Evolutionary conservation across 2,888 invertebrate genomes (phyloP), one percentile per base, ranked within the genome.

Genomic region (Oscheius myriophilus): DNA sequence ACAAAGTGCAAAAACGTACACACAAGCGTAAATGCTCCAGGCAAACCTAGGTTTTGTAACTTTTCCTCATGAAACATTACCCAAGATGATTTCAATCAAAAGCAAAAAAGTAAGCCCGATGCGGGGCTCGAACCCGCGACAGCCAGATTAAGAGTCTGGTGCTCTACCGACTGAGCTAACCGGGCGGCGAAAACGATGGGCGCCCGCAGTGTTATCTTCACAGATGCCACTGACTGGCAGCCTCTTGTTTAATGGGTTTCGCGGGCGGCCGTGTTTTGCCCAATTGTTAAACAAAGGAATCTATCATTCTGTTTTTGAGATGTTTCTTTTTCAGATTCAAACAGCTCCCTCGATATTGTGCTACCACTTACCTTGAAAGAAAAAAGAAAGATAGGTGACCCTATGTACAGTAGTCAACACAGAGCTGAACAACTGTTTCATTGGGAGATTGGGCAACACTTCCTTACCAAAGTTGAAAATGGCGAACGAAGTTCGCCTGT

Each of bases 111-210:
- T 75, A 68, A 80, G 81, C 80, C 79, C 81, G 78, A 81, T 81
- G 79, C 79, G 82, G 80, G 82, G 80, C 82, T 82, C 82, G 80
- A 82, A 82, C 80, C 82, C 82, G 80, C 80, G 81, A 81, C 80
- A 81, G 73, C 81, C 81, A 81, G 81, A 81, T 81, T 81, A 81
- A 81, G 81, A 81, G 81, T 81, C 80, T 81, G 81, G 81, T 82
- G 80, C 81, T 82, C 81, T 82, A 81, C 81, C 80, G 81, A 81
- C 82, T 82, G 81, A 82, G 82, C 80, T 82, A 82, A 82, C 81
- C 80, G 79, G 78, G 75, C 79, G 33, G 33, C 33, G 33, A 33
- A 9, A 33, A 33, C 9, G 46, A 46, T 46, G 21, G 18, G 21
- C 6, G 21, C 46, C 46, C 21, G 46, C 21, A 9, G n/a, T 6